A percentile compares a stretch with the other conserved stretches of the same genome.
phyloP scores from a whole-genome alignment of 2,797 vertebrate genomes.

The Hypotaenidia philippensis region DNA sequence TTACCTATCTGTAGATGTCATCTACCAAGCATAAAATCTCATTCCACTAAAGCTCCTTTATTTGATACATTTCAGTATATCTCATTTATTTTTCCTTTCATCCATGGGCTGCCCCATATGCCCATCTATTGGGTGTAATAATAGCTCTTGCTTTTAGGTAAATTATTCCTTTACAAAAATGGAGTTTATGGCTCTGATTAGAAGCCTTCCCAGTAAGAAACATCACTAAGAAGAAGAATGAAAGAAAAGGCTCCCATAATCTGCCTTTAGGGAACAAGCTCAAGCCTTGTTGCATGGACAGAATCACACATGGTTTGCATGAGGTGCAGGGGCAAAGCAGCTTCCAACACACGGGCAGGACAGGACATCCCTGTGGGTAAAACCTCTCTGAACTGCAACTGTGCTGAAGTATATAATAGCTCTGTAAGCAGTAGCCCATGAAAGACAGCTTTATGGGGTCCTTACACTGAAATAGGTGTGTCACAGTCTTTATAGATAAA shows the following conservation, averaged over 20 bases:
- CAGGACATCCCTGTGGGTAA: accelerated
- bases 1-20: accelerated
- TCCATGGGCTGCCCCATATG: not conserved
- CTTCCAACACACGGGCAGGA: accelerated
- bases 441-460: not conserved
- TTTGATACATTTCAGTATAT: not conserved
- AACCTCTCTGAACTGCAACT: not conserved
- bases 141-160: not conserved
- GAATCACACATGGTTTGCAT: not conserved
- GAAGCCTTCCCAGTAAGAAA: not conserved
- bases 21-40: not conserved
- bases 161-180: not conserved
- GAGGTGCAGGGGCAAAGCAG: not conserved
- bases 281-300: not conserved
- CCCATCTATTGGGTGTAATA: not conserved
- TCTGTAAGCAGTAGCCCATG: not conserved
- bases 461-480: accelerated
- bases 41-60: not conserved
- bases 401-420: not conserved
- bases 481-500: not conserved
- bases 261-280: not conserved
- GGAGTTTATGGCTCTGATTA: not conserved
- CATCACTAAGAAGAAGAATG: not conserved
- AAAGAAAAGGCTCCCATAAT: not conserved
- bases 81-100: not conserved